Conservation (phyloP, 2,797 vertebrate genomes). For the Alca torda region DNA sequence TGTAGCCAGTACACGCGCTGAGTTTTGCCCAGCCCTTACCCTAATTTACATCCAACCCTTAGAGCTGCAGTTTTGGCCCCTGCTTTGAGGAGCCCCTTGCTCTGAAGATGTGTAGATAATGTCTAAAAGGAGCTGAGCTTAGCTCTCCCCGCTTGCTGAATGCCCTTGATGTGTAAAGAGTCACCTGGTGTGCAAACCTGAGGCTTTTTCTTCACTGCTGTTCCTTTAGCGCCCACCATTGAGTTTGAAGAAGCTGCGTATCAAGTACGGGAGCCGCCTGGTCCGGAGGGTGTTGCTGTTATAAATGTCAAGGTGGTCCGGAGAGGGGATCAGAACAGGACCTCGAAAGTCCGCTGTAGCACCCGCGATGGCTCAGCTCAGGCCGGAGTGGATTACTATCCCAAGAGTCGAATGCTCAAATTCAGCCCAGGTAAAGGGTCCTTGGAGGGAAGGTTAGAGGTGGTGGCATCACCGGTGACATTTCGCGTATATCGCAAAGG, state of each 20-base stretch:
- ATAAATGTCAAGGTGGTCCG: conserved; percentile 89
- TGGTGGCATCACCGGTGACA: rapidly evolving
- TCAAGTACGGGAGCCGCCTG: conserved; percentile 91
- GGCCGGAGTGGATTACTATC: conserved; percentile 96
- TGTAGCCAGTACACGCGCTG: background rate
- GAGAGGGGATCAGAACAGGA: conserved; percentile 91
- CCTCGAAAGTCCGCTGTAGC: conserved; percentile 95
- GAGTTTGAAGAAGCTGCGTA: conserved; percentile 93
- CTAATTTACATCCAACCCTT: background rate
- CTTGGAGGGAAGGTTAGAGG: background rate
- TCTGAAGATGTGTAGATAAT: background rate
- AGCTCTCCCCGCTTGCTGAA: background rate
- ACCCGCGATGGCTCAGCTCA: conserved; percentile 97
- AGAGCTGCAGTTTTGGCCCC: background rate
- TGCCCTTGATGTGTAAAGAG: background rate
- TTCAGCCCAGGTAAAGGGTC: conserved; percentile 88
- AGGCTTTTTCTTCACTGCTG: background rate
- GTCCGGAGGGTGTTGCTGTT: conserved; percentile 86
- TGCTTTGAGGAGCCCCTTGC: background rate
- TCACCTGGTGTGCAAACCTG: background rate
- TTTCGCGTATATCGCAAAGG: background rate
- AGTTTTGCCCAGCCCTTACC: background rate
- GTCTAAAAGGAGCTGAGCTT: background rate
- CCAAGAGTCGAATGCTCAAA: conserved; percentile 91
- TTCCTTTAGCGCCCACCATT: conserved; percentile 89